Evolutionary conservation across 2,113 vertebrate species (phyloP).

Genomic region (Dromaius novaehollandiae): DNA sequence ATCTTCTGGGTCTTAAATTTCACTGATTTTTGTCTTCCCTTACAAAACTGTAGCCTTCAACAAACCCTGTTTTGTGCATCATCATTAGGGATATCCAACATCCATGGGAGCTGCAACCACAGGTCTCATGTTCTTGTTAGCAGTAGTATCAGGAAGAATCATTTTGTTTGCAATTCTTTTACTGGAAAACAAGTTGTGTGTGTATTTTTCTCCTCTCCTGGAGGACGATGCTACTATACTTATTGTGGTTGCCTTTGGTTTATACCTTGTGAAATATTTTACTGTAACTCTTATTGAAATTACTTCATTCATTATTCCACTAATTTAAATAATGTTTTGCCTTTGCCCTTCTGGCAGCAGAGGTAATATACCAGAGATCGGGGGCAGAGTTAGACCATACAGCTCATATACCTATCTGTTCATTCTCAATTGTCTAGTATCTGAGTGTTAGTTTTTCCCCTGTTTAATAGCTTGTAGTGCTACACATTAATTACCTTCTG

Average conservation of each 20-base stretch:
- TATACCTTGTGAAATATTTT: not conserved
- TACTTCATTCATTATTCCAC: not conserved
- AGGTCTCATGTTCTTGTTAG: not conserved
- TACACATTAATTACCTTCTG: slow-evolving; percentile 32
- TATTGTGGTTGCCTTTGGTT: not conserved
- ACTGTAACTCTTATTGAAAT: not conserved
- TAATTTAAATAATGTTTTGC: not conserved
- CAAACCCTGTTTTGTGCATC: not conserved
- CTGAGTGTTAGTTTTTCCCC: not conserved
- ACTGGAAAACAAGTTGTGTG: not conserved
- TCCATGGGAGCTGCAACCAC: not conserved
- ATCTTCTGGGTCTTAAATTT: not conserved
- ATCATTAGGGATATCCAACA: not conserved
- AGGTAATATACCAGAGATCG: not conserved
- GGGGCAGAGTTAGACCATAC: not conserved
- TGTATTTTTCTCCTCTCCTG: not conserved
- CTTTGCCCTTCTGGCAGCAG: not conserved
- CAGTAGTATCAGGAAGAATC: not conserved
- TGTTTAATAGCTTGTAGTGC: slow-evolving; percentile 20
- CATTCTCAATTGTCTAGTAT: not conserved
- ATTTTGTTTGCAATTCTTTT: not conserved
- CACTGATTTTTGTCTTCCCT: not conserved
- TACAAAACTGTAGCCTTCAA: not conserved
- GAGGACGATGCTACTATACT: not conserved
- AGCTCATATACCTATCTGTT: not conserved